Conservation (phyloP, 2,113 vertebrate species). For the Hepsetus odoe region DNA sequence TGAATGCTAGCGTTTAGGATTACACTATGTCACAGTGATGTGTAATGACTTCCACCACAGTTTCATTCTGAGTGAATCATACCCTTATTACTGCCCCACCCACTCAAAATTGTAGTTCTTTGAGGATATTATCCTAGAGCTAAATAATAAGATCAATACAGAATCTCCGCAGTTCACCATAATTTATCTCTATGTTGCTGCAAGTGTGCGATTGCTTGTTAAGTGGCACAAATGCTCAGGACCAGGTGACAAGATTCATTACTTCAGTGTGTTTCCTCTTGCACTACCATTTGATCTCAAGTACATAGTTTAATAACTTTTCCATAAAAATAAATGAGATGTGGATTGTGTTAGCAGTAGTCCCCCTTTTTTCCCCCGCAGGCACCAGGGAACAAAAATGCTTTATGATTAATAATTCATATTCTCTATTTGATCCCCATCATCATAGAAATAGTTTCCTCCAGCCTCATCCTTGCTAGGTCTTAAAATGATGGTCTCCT, state of each 20-base stretch:
- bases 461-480: conserved; percentile 60
- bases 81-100: conserved; percentile 11
- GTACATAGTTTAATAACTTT: conserved; percentile 73
- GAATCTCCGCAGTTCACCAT: conserved; percentile 16
- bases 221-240: conserved; percentile 51
- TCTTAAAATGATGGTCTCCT: conserved; percentile 61
- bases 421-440: conserved; percentile 73
- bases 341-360: conserved; percentile 68
- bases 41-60: not conserved
- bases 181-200: conserved; percentile 38
- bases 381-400: conserved; percentile 67
- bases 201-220: conserved; percentile 58
- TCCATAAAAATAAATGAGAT: conserved; percentile 75
- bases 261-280: conserved; percentile 61
- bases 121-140: conserved; percentile 22
- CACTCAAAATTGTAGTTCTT: not conserved
- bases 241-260: conserved; percentile 57
- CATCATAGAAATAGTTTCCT: conserved; percentile 68
- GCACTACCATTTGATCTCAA: conserved; percentile 69
- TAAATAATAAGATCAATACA: conserved; percentile 45
- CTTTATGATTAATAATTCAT: conserved; percentile 76
- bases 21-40: not conserved
- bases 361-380: conserved; percentile 59
- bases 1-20: not conserved
- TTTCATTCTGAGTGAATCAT: conserved; percentile 11